A percentile compares a stretch with the other conserved stretches of the same genome.
phyloP scores from a whole-genome alignment of 1,140 invertebrate species.

The Aphelinus atriplicis region DNA sequence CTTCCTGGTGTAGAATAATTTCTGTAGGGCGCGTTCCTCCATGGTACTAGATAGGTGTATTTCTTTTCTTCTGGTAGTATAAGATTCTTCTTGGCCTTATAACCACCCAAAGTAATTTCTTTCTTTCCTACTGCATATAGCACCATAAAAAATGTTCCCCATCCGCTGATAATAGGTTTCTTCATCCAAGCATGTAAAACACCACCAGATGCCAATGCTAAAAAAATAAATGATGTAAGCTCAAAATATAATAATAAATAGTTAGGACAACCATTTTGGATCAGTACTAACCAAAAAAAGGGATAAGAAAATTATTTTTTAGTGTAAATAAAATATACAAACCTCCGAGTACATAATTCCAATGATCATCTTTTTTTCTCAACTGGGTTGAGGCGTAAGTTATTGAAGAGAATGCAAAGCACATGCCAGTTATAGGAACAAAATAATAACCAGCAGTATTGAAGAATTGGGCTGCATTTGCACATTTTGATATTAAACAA shows the following conservation, averaged over 20 bases:
- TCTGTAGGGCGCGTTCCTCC: slow-evolving; percentile 19
- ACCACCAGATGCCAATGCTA: slow-evolving; percentile 40
- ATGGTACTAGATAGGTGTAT: background rate
- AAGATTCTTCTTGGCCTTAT: background rate
- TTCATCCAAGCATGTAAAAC: slow-evolving; percentile 46
- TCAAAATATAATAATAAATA: too few species aligned
- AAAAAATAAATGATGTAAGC: slow-evolving; percentile 4
- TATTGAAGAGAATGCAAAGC: slow-evolving; percentile 71
- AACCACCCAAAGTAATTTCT: slow-evolving; percentile 39
- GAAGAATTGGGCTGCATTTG: slow-evolving; percentile 64
- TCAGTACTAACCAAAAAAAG: too few species aligned
- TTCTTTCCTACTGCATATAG: slow-evolving; percentile 70
- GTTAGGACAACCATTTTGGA: too few species aligned
- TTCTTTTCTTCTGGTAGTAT: background rate
- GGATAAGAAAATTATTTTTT: background rate
- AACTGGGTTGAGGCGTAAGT: slow-evolving; percentile 69
- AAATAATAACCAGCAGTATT: slow-evolving; percentile 66
- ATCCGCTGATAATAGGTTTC: slow-evolving; percentile 45
- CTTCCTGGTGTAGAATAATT: background rate
- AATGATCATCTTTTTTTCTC: slow-evolving; percentile 72
- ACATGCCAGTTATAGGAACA: slow-evolving; percentile 72
- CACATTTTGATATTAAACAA: slow-evolving; percentile 68
- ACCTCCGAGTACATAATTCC: slow-evolving; percentile 57
- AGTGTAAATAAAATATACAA: slow-evolving; percentile 19
- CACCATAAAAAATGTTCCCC: slow-evolving; percentile 55